Evolutionary conservation across 2,888 invertebrate genomes (phyloP).

Genomic region (Bibio marci): DNA sequence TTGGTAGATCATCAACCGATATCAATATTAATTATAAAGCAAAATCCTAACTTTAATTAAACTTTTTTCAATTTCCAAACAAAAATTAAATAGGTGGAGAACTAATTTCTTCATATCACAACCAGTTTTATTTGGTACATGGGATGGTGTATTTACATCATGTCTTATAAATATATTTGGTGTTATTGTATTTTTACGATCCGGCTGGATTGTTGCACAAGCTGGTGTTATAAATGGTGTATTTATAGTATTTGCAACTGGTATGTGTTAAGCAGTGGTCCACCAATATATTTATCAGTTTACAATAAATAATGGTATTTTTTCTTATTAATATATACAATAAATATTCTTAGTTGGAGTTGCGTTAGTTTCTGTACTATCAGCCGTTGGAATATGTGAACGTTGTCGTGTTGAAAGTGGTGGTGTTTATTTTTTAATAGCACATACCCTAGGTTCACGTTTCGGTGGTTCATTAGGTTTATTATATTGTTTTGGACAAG

Average conservation of each 20-base stretch:
- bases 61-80: no score
- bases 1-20: no score
- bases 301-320: background rate
- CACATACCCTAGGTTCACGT: conserved; percentile 84
- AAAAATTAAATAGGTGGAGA: conserved; percentile 81
- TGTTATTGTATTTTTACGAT: conserved; percentile 88
- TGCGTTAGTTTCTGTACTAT: conserved; percentile 79
- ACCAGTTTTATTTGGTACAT: conserved; percentile 89
- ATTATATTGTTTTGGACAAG: conserved; percentile 91
- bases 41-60: no score
- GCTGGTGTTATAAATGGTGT: conserved; percentile 69
- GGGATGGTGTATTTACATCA: conserved; percentile 92
- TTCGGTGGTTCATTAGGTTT: conserved; percentile 87
- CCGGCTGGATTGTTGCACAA: conserved; percentile 95
- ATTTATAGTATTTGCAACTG: conserved; percentile 64
- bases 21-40: no score
- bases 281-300: no score
- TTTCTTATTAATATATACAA: no score
- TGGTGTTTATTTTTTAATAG: conserved; percentile 90
- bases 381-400: conserved; percentile 93
- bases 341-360: conserved; percentile 73
- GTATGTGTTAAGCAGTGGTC: conserved; percentile 32
- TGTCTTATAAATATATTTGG: conserved; percentile 96
- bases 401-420: conserved; percentile 88
- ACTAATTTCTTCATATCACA: conserved; percentile 92